Conservation (phyloP, 2,888 invertebrate genomes). For the Nesidiocoris tenuis region DNA sequence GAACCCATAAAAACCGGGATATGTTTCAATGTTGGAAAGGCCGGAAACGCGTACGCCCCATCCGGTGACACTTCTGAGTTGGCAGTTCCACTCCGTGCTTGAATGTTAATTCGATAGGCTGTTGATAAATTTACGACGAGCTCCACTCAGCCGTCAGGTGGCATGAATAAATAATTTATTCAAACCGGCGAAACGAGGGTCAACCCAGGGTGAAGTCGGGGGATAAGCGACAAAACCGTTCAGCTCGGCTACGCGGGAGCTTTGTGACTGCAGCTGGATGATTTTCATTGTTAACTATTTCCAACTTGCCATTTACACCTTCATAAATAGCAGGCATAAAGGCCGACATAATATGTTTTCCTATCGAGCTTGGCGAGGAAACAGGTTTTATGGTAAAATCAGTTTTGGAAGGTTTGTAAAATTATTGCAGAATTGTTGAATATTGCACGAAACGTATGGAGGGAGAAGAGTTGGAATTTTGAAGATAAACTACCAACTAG, state of each 20-base stretch:
- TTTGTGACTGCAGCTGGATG: background rate
- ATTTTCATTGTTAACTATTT: background rate
- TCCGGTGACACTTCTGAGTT: too few species aligned
- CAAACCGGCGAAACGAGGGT: background rate
- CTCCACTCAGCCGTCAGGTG: conserved; percentile 22
- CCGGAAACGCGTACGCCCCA: background rate
- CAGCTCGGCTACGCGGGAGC: background rate
- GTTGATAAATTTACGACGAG: conserved; percentile 8
- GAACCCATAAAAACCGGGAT: background rate
- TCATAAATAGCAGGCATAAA: background rate
- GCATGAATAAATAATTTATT: conserved; percentile 23
- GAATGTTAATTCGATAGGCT: conserved; percentile 25
- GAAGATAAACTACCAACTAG: too few species aligned
- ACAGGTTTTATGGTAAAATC: too few species aligned
- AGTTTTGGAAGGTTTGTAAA: too few species aligned
- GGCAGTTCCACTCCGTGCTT: background rate
- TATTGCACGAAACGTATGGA: too few species aligned
- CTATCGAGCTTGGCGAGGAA: too few species aligned
- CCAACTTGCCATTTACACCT: background rate
- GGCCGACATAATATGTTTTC: too few species aligned
- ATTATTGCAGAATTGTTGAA: too few species aligned
- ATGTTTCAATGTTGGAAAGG: background rate
- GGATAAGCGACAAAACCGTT: background rate
- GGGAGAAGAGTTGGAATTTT: too few species aligned
- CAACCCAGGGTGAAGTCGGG: background rate